These are phyloP conservation scores for Tinea pellionella DNA, from an alignment of 2,888 invertebrate genomes.

Conservation along the genomic window DNA sequence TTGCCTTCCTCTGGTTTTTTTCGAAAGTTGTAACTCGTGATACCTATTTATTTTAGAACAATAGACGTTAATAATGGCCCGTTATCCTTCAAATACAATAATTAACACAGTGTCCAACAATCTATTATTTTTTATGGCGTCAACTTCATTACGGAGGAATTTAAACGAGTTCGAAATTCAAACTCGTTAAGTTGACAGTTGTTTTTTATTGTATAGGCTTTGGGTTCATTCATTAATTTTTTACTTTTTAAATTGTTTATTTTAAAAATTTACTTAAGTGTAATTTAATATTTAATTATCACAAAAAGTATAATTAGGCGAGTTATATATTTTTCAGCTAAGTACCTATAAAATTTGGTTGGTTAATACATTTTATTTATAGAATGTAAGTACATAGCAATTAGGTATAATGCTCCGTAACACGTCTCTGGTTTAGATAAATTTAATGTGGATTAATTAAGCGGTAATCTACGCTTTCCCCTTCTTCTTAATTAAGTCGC, in stretches of 20 bases:
- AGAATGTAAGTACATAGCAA: too few relatives aligned
- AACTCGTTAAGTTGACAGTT: not conserved
- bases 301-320: too few relatives aligned
- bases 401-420: not conserved
- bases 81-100: not conserved
- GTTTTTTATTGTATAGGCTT: not conserved
- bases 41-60: not conserved
- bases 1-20: too few relatives aligned
- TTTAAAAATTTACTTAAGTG: too few relatives aligned
- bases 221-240: not conserved
- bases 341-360: too few relatives aligned
- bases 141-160: not conserved
- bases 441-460: slow-evolving; percentile 9
- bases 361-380: too few relatives aligned
- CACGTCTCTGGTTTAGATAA: not conserved
- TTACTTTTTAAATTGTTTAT: not conserved
- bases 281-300: too few relatives aligned
- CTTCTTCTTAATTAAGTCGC: not conserved
- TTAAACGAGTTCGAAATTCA: not conserved
- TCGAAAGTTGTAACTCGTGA: not conserved
- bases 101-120: not conserved
- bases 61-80: not conserved
- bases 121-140: not conserved
- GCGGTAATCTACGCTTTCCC: not conserved
- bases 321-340: too few relatives aligned